phyloP scores from a whole-genome alignment of 2,113 vertebrate genomes.

The Paramisgurnus dabryanus region DNA sequence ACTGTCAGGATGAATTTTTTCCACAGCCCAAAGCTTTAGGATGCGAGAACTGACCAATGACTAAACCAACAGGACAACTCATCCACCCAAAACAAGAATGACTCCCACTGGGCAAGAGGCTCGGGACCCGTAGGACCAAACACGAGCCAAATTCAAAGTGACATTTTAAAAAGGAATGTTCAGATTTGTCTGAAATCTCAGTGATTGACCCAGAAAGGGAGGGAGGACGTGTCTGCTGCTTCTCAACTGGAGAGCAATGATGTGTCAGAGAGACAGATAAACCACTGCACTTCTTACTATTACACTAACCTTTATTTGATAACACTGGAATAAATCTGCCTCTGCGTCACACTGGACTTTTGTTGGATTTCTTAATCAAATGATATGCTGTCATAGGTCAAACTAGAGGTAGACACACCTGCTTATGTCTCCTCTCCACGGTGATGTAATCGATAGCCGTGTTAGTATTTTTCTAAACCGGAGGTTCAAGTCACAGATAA shows the following conservation, averaged over 20 bases:
- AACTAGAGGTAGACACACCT: slow-evolving; percentile 6
- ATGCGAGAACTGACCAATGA: slow-evolving; percentile 73
- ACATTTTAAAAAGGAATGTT: slow-evolving; percentile 64
- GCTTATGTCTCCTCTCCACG: slow-evolving; percentile 12
- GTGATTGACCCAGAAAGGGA: slow-evolving; percentile 70
- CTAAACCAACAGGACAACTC: slow-evolving; percentile 72
- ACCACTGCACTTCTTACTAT: slow-evolving; percentile 33
- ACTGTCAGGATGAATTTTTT: slow-evolving; percentile 69
- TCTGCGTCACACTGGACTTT: slow-evolving; percentile 45
- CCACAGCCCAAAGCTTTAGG: slow-evolving; percentile 38
- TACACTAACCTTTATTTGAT: not conserved
- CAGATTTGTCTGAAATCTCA: slow-evolving; percentile 67
- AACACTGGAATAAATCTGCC: slow-evolving; percentile 45
- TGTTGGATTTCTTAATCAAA: slow-evolving; percentile 23
- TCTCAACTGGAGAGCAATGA: slow-evolving; percentile 27
- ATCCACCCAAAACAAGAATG: slow-evolving; percentile 56
- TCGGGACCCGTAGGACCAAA: slow-evolving; percentile 46
- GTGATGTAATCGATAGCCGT: not conserved
- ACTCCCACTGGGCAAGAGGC: slow-evolving; percentile 46
- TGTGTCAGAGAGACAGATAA: slow-evolving; percentile 50
- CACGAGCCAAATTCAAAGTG: slow-evolving; percentile 66
- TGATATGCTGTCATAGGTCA: slow-evolving; percentile 19
- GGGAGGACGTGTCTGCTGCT: slow-evolving; percentile 8
- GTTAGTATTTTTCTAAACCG: not conserved
- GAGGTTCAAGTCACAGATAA: not conserved